Evolutionary conservation across 2,888 invertebrate species (phyloP).

Genomic region (Idaea straminata): DNA sequence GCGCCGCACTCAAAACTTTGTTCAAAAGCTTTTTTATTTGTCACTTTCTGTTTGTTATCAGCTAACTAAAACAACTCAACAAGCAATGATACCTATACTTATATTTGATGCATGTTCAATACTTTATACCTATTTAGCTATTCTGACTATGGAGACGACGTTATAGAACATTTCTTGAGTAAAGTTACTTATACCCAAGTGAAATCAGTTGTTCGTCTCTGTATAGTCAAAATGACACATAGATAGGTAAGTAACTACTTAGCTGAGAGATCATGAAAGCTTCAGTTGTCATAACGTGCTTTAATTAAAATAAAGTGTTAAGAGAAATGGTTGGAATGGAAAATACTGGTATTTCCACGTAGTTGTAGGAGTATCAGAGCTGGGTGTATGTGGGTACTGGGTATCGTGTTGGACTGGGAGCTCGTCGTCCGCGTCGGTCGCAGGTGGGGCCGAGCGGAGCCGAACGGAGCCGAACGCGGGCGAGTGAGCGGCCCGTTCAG

Average conservation of each 20-base stretch:
- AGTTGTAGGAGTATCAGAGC: not conserved
- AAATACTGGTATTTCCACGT: not conserved
- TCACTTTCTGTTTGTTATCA: conserved; percentile 77
- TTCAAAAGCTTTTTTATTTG: conserved; percentile 78
- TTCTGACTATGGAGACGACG: not conserved
- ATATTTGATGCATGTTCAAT: conserved; percentile 22
- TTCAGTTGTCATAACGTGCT: not conserved
- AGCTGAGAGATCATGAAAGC: not conserved
- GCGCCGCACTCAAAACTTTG: conserved; percentile 77
- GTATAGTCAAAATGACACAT: too few relatives aligned
- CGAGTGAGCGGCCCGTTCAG: conserved; percentile 32
- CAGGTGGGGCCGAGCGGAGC: conserved; percentile 39
- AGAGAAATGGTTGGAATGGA: not conserved
- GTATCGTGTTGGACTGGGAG: conserved; percentile 30
- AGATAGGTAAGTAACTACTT: not conserved
- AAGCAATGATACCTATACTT: conserved; percentile 42
- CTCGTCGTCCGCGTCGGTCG: conserved; percentile 37
- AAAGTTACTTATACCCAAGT: not conserved
- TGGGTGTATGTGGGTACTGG: not conserved
- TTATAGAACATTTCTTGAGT: not conserved
- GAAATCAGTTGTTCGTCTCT: too few relatives aligned
- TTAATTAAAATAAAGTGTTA: not conserved
- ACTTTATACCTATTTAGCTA: not conserved
- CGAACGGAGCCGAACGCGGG: conserved; percentile 38
- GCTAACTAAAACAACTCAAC: conserved; percentile 49